Evolutionary conservation across 2,113 vertebrate species (phyloP), one percentile per base, ranked within the genome.

Genomic region (Myanophis thanlyinensis): DNA sequence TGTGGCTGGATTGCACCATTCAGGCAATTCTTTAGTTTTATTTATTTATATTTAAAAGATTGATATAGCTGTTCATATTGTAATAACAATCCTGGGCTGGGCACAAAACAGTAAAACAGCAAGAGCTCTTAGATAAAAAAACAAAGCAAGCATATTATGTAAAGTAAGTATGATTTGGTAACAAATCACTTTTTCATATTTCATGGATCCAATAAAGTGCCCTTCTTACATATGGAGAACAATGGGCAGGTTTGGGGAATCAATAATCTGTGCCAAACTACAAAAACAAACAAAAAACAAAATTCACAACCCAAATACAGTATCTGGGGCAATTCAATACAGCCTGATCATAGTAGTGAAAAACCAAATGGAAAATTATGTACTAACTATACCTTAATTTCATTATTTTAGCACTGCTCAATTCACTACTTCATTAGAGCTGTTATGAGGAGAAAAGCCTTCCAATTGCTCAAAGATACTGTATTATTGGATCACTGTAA

Each of bases 401-500:
- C 0, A 5, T 22, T 90, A 91, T 92, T 89, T 89, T 91, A 90
- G 22, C 87, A 94, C 44, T 86, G 53, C 92, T 67, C 22, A 93
- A 94, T 73, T 62, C 89, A 23, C n/a, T 25, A 54, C 30, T 35
- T 87, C 93, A 91, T 94, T 94, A 96, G 92, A 88, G 89, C 89
- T 93, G 94, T 52, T 62, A 47, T 93, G 48, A n/a, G 86, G 52
- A 48, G 62, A 93, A 96, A 97, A 3, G 4, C 85, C 30, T 53
- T 91, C 90, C 90, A 93, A 47, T 54, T 23, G 35, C 91, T 96
- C 3, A 93, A 93, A 10, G 93, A 93, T 13, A 30, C 94, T 52
- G 67, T 90, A 88, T 93, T 94, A 91, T 90, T 54, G 95, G 95
- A 96, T 88, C 89, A 30, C 86, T 59, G 59, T 92, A 95, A 86